Percentiles rank a stretch among this genome's conserved stretches.
phyloP scores from a whole-genome alignment of 2,888 invertebrate genomes.

The Sminthurides aquaticus region DNA sequence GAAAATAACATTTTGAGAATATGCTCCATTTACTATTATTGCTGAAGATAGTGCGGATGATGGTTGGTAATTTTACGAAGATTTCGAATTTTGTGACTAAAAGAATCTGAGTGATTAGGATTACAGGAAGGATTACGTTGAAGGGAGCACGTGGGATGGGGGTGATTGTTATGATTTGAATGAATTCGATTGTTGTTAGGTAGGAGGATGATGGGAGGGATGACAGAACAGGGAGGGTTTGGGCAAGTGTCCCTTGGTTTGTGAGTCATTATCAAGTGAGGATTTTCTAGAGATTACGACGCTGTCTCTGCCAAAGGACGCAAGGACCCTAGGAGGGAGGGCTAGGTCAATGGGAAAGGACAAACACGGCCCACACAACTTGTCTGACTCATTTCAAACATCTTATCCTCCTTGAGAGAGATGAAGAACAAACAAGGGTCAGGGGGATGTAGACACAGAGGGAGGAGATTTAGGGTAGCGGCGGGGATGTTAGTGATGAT shows the following conservation, averaged over 20 bases:
- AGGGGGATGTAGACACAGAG: not conserved
- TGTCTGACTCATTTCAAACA: not conserved
- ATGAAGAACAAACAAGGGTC: not conserved
- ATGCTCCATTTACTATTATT: no score
- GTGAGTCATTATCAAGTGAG: not conserved
- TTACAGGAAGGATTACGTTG: no score
- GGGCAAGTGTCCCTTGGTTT: not conserved
- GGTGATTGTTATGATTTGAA: no score
- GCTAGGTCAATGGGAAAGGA: not conserved
- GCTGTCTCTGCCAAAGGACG: not conserved
- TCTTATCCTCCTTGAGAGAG: not conserved
- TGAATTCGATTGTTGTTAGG: no score
- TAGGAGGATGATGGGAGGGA: not conserved
- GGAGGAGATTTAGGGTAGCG: no score
- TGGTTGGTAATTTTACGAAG: no score
- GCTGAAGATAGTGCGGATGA: no score
- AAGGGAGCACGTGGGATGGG: no score
- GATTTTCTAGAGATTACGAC: not conserved
- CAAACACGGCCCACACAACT: not conserved
- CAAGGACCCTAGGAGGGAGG: not conserved
- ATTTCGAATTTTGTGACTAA: no score
- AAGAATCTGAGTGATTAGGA: no score
- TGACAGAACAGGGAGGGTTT: not conserved
- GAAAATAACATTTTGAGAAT: no score
- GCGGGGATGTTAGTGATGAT: no score